Evolutionary conservation across 2,797 vertebrate species (phyloP).

Genomic region (Parotocinclus haroldoi): DNA sequence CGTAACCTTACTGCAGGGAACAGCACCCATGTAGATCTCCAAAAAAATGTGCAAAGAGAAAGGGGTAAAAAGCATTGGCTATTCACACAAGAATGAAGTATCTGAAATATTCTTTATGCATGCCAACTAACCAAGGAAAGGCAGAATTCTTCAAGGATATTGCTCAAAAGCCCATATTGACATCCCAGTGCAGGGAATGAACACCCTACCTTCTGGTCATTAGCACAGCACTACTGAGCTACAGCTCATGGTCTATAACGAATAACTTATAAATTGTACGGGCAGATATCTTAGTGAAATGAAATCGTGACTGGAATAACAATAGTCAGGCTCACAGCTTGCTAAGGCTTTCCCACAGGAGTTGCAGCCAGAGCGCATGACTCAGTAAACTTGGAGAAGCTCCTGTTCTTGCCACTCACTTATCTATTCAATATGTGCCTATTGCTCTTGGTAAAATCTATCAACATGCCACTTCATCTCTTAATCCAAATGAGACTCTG

Average conservation of each 20-base stretch:
- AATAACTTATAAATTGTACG: too few relatives aligned
- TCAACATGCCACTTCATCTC: background rate
- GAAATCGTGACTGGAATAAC: conserved; percentile 22
- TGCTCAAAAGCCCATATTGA: too few relatives aligned
- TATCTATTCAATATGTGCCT: background rate
- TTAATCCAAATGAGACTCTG: background rate
- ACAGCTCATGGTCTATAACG: too few relatives aligned
- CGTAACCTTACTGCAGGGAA: conserved; percentile 42
- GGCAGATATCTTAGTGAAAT: conserved; percentile 17
- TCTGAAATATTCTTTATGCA: too few relatives aligned
- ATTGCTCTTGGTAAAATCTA: conserved; percentile 27
- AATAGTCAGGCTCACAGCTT: conserved; percentile 9
- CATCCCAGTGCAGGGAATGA: too few relatives aligned
- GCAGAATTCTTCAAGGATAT: too few relatives aligned
- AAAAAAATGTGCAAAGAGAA: background rate
- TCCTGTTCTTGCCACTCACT: conserved; percentile 15
- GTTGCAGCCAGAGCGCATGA: conserved; percentile 8
- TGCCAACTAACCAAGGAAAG: too few relatives aligned
- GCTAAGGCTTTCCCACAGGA: background rate
- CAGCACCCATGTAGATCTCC: background rate
- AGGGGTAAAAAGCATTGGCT: too few relatives aligned
- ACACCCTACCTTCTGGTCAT: too few relatives aligned
- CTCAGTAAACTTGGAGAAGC: conserved; percentile 34
- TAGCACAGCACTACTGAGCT: too few relatives aligned
- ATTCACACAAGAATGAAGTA: too few relatives aligned